Percentiles rank a stretch among this genome's conserved stretches.
Evolutionary conservation across 2,888 invertebrate genomes (phyloP).

Genomic region (Heliconius charithonia): DNA sequence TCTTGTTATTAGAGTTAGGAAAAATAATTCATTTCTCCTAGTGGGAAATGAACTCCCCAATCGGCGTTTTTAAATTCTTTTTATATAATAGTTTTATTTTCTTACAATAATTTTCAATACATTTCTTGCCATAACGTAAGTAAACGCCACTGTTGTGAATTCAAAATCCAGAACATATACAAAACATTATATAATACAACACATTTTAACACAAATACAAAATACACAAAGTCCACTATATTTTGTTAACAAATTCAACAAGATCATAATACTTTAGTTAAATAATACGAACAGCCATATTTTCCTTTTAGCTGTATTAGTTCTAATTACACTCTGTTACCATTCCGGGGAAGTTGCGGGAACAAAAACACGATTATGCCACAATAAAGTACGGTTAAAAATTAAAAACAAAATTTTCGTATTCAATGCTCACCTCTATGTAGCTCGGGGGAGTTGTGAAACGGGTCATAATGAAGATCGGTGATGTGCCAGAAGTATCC

Average conservation of each 20-base stretch:
- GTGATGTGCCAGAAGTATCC: slow-evolving; percentile 98
- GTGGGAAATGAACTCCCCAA: no score
- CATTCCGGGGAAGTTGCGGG: slow-evolving; percentile 25
- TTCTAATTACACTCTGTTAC: slow-evolving; percentile 21
- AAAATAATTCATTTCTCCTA: no score
- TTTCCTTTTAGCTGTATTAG: slow-evolving; percentile 21
- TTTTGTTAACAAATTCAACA: slow-evolving; percentile 6
- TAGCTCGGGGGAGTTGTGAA: slow-evolving; percentile 81
- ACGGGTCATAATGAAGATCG: slow-evolving; percentile 95
- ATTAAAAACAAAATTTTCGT: slow-evolving; percentile 54
- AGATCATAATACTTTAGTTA: neutral
- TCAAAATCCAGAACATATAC: no score
- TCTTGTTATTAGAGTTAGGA: no score
- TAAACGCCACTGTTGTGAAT: no score
- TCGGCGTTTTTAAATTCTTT: no score
- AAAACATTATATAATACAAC: neutral
- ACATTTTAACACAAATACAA: neutral
- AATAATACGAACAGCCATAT: slow-evolving; percentile 10
- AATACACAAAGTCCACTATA: neutral
- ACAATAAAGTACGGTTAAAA: slow-evolving; percentile 46
- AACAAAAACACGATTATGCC: slow-evolving; percentile 49
- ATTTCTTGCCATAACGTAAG: no score
- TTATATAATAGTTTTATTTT: no score
- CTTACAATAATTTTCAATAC: no score
- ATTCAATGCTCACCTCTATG: slow-evolving; percentile 74